These are phyloP conservation scores for Muschampia plurimacula DNA, from an alignment of 2,888 invertebrate genomes.

Conservation along the genomic window DNA sequence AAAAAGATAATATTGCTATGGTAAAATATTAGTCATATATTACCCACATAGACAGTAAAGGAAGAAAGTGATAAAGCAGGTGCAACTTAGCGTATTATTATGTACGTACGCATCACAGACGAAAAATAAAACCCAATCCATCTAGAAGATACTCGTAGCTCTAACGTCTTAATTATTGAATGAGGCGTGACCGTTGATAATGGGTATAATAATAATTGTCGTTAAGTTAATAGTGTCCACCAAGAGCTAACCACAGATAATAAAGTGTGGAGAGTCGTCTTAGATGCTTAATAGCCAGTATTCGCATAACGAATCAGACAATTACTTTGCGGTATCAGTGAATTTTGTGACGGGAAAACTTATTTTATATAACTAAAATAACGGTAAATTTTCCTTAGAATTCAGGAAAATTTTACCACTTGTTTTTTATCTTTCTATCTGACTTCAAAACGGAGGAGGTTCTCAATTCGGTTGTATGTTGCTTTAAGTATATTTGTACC, in stretches of 20 bases:
- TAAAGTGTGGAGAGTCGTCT: constrained; percentile 58
- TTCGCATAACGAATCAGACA: constrained; percentile 63
- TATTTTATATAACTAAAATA: neutral
- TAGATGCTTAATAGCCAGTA: constrained; percentile 66
- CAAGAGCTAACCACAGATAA: constrained; percentile 71
- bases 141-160: constrained; percentile 41
- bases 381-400: neutral
- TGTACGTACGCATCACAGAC: neutral
- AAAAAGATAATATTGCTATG: too few species aligned
- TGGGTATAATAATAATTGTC: constrained; percentile 67
- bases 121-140: neutral
- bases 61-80: neutral
- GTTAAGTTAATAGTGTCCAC: constrained; percentile 67
- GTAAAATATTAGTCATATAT: too few species aligned
- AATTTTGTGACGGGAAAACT: neutral
- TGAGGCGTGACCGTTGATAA: constrained; percentile 67
- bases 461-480: too few species aligned
- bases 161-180: constrained; percentile 64
- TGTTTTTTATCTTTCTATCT: too few species aligned
- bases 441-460: too few species aligned
- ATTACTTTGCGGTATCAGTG: constrained; percentile 35
- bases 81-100: neutral
- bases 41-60: too few species aligned
- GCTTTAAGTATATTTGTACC: too few species aligned
- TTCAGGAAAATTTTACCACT: too few species aligned